These are phyloP conservation scores for Marasmarcha lunaedactyla DNA, from an alignment of 2,888 invertebrate genomes.

Conservation along the genomic window DNA sequence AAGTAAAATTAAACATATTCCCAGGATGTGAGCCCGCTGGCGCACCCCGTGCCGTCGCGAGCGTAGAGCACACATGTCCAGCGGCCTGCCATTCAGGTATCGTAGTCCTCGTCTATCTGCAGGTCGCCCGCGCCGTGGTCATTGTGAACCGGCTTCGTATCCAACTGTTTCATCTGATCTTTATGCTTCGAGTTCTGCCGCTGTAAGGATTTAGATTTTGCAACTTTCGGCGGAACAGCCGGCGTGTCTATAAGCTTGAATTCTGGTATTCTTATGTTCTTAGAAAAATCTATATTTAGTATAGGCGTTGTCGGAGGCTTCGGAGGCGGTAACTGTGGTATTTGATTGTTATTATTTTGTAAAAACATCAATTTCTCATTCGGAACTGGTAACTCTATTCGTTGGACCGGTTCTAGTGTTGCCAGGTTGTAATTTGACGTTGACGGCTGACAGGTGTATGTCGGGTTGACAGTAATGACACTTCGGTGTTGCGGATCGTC, in stretches of 20 bases:
- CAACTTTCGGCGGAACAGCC: conserved; percentile 28
- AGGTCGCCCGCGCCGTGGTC: conserved; percentile 25
- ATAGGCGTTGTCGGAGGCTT: conserved; percentile 36
- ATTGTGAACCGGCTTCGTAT: too few relatives aligned
- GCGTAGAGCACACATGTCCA: conserved; percentile 33
- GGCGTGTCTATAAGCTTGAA: conserved; percentile 43
- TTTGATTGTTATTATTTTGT: conserved; percentile 15
- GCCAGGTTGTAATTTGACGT: conserved; percentile 37
- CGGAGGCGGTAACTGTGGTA: conserved; percentile 20
- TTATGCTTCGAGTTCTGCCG: conserved; percentile 44
- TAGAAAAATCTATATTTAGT: conserved; percentile 56
- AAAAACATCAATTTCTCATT: conserved; percentile 21
- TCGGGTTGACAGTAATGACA: conserved; percentile 51
- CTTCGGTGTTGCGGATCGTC: conserved; percentile 41
- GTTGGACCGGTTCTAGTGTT: conserved; percentile 27
- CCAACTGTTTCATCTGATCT: conserved; percentile 18
- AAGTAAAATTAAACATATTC: too few relatives aligned
- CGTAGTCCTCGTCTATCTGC: conserved; percentile 65
- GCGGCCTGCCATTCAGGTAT: conserved; percentile 50
- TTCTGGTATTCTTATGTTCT: conserved; percentile 44
- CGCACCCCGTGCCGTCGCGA: too few relatives aligned
- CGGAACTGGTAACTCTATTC: conserved; percentile 31
- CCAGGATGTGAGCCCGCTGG: too few relatives aligned
- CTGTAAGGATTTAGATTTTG: conserved; percentile 22
- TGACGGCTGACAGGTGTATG: conserved; percentile 50